These are phyloP conservation scores for Noctuana brunneofusca DNA, from an alignment of 2,888 invertebrate genomes.

Conservation along the genomic window DNA sequence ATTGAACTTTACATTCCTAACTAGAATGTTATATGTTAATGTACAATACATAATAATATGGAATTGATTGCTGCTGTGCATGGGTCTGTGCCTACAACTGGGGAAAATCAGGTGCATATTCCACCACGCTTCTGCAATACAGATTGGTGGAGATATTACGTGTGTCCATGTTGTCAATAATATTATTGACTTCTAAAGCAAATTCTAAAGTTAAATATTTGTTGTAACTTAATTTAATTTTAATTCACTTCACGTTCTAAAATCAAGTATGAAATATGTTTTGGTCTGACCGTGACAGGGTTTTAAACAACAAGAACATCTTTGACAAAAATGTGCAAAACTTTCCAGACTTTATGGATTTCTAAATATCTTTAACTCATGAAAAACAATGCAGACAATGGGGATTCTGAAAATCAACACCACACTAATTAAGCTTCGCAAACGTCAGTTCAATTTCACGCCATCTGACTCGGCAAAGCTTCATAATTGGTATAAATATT, in stretches of 20 bases:
- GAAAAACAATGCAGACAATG: slow-evolving; percentile 35
- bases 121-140: too few relatives aligned
- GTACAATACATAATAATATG: too few relatives aligned
- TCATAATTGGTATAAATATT: slow-evolving; percentile 46
- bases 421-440: slow-evolving; percentile 45
- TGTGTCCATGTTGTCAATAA: too few relatives aligned
- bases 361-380: slow-evolving; percentile 15
- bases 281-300: background rate
- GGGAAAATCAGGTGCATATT: too few relatives aligned
- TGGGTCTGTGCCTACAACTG: too few relatives aligned
- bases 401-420: slow-evolving; percentile 43
- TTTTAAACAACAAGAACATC: slow-evolving; percentile 5
- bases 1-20: too few relatives aligned
- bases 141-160: too few relatives aligned
- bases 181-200: too few relatives aligned
- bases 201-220: too few relatives aligned
- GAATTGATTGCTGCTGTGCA: too few relatives aligned
- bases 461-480: slow-evolving; percentile 39
- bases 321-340: background rate
- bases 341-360: slow-evolving; percentile 15
- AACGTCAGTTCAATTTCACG: slow-evolving; percentile 46
- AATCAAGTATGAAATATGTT: background rate
- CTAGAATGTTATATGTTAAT: too few relatives aligned
- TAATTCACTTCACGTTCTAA: background rate
- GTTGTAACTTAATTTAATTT: too few relatives aligned